Percentiles rank a stretch among this genome's conserved stretches.
phyloP scores from a whole-genome alignment of 2,113 vertebrate genomes.

The Colistium nudipinnis region DNA sequence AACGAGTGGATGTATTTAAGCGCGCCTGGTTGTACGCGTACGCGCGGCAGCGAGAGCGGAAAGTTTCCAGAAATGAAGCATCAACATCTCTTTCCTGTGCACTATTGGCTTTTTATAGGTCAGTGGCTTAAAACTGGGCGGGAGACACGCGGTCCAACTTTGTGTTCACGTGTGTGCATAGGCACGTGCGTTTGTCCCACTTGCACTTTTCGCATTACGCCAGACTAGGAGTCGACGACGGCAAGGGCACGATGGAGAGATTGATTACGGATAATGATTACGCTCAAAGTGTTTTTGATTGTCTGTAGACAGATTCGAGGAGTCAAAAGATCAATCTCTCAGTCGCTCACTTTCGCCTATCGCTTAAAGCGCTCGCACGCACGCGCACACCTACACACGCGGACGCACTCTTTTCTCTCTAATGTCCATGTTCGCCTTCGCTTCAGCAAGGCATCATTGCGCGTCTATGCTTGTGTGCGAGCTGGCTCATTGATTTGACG shows the following conservation, averaged over 20 bases:
- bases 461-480: constrained; percentile 16
- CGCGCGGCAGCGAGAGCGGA: constrained; percentile 31
- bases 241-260: constrained; percentile 58
- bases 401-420: constrained; percentile 8
- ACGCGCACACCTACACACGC: constrained; percentile 28
- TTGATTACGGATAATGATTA: constrained; percentile 77
- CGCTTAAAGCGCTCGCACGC: constrained; percentile 7
- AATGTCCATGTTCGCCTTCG: constrained; percentile 52
- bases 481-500: constrained; percentile 57
- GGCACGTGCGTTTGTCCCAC: neutral
- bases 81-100: constrained; percentile 40
- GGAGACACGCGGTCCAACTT: neutral
- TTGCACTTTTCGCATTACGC: constrained; percentile 38
- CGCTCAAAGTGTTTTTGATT: constrained; percentile 78
- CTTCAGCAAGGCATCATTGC: constrained; percentile 23
- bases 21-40: constrained; percentile 33
- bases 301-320: constrained; percentile 69
- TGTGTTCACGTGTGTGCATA: neutral
- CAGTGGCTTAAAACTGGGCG: neutral
- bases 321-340: constrained; percentile 71
- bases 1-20: constrained; percentile 34
- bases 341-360: constrained; percentile 51
- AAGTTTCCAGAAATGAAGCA: constrained; percentile 27
- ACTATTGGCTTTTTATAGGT: constrained; percentile 21
- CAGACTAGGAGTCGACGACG: constrained; percentile 49